Evolutionary conservation across 2,888 invertebrate genomes (phyloP).

Genomic region (Phorcus lineatus): DNA sequence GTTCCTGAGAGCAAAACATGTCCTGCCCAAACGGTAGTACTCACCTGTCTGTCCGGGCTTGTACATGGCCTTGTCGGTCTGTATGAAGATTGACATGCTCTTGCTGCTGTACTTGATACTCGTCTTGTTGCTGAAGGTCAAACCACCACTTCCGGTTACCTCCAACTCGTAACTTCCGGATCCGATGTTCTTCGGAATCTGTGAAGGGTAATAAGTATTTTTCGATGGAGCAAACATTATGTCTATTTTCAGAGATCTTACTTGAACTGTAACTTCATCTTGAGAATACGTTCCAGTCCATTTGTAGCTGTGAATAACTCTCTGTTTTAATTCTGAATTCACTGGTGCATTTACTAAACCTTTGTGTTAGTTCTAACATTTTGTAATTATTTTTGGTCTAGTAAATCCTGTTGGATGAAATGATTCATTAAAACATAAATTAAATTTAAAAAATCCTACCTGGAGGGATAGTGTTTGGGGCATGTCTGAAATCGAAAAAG

Average conservation of each 20-base stretch:
- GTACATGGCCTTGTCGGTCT: slow-evolving; percentile 67
- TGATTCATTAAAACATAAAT: background rate
- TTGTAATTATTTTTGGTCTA: too few species aligned
- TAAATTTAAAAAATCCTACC: background rate
- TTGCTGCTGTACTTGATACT: slow-evolving; percentile 54
- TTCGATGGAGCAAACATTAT: too few species aligned
- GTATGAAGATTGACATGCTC: slow-evolving; percentile 65
- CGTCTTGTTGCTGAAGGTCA: slow-evolving; percentile 52
- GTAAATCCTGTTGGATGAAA: too few species aligned
- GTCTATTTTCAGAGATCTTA: background rate
- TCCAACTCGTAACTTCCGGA: slow-evolving; percentile 50
- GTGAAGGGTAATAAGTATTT: background rate
- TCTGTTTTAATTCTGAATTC: too few species aligned
- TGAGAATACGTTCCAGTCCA: too few species aligned
- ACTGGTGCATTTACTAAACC: too few species aligned
- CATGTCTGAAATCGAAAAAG: background rate
- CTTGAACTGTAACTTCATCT: background rate
- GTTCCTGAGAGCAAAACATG: too few species aligned
- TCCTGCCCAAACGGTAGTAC: background rate
- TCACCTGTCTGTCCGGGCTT: slow-evolving; percentile 66
- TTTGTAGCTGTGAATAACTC: too few species aligned
- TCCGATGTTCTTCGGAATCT: slow-evolving; percentile 54
- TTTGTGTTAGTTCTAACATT: too few species aligned
- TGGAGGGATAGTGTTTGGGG: background rate
- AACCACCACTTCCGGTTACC: slow-evolving; percentile 54